Base-by-base conservation (phyloP, 2,113 vertebrate species). In the Leucoraja erinaceus region DNA sequence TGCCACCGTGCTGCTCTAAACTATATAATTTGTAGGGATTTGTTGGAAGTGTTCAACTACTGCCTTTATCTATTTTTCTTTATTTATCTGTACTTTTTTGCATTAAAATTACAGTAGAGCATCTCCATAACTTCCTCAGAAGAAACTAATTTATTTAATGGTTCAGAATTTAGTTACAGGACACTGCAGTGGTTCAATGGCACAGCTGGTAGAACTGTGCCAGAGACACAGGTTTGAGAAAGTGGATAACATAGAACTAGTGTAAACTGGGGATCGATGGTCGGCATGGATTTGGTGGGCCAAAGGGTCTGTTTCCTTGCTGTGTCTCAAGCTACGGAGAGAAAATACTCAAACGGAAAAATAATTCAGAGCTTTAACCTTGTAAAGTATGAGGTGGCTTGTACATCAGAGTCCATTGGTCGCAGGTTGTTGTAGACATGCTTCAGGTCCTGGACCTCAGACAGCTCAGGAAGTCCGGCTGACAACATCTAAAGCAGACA, bases 321-420 rank as follows among this genome's bases (percentile, higher is more conserved):
- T 47, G 38, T 47, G 38, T 47, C 38, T 47, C 38, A 9, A 91
- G 90, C 20, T 38, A 22, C 33, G 66, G 38, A 25, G 38, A 33
- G 38, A 2, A 5, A 38, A 7, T 59, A 59, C 28, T 31, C 33
- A 31, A n/a, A 93, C 33, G 20, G 31, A 31, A 76, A 25, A 83
- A 75, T 88, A 0, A 1, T 76, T 93, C 33, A 77, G 59, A 28
- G 18, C 47, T 92, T 93, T 94, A 97, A 98, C 98, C 96, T 98
- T 93, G 98, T 98, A 63, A 99, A 99, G 94, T 97, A 97, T 84
- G 96, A 97, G 0, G 98, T 97, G 90, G 98, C 98, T 94, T 98
- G 96, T 38, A 97, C 94, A 54, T 98, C 97, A 2, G 97, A 97
- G 95, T 98, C 96, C 18, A 97, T 95, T 33, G 97, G 97, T 76